Evolutionary conservation across 1,140 invertebrate species (phyloP), one percentile per base, ranked within the genome.

Genomic region (Stegodyphus dumicola): DNA sequence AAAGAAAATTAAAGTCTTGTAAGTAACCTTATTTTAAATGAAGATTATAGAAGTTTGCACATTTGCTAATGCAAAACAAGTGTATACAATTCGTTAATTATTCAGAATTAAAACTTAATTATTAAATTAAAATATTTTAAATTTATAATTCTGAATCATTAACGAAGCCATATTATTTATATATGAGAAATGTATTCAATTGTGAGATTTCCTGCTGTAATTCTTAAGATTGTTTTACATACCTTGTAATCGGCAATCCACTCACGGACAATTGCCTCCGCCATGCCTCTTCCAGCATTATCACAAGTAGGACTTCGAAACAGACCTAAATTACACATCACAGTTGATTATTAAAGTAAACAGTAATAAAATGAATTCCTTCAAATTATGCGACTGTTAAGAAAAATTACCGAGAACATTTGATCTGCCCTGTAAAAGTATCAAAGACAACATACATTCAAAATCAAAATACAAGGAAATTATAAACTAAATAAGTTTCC

Each of bases 161-260:
- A 60, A 60, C 56, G 15, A 10, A 60, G 15, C 56, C 9, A 60
- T 9, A 60, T 9, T 10, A 60, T 2, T 9, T 2, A 60, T 60
- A 10, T 1, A 60, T 60, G 15, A 15, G 56, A 60, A 60, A 33
- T 33, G 1, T 33, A 33, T 3, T 33, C 15, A 60, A 60, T 10
- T 10, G 15, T 10, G 15, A 60, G 15, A 60, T 10, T 60, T 60
- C 9, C 5, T 10, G 56, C 56, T 10, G 56, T 15, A 60, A 60
- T 15, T 60, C 15, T 60, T 60, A 60, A 60, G 15, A 60, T 60
- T 60, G 9, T 10, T 10, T 10, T 60, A 60, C 9, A 66, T 78
- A 87, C 92, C 87, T 93, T 93, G 91, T 94, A 96, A 88, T 96
- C 95, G 87, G 93, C 92, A 88, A 96, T 91, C 95, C 95, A 96